A percentile compares a stretch with the other conserved stretches of the same genome.
Evolutionary conservation across 2,888 invertebrate species (phyloP).

Genomic region (Caenorhabditis afra): DNA sequence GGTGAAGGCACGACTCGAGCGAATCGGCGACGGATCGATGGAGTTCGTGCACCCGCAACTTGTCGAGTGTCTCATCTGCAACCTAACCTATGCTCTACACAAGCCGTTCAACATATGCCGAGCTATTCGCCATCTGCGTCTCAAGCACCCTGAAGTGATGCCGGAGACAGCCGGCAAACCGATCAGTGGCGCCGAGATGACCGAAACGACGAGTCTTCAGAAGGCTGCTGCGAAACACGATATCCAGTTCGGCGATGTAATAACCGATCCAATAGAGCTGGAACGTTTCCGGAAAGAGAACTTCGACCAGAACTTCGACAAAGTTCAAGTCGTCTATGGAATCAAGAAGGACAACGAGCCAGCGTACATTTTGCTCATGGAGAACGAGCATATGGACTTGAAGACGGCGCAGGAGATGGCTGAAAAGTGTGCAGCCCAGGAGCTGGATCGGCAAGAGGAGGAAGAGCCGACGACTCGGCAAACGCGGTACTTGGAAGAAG

Average conservation of each 20-base stretch:
- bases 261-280: constrained; percentile 65
- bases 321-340: constrained; percentile 64
- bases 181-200: constrained; percentile 37
- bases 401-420: constrained; percentile 51
- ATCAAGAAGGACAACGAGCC: constrained; percentile 75
- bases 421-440: constrained; percentile 35
- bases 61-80: constrained; percentile 79
- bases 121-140: constrained; percentile 79
- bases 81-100: constrained; percentile 77
- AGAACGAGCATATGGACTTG: constrained; percentile 63
- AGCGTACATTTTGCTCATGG: constrained; percentile 69
- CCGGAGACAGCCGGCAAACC: constrained; percentile 74
- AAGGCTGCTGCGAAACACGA: constrained; percentile 8
- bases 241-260: constrained; percentile 57
- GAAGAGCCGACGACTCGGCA: no score
- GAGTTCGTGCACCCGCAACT: constrained; percentile 76
- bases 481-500: no score
- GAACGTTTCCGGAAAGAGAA: constrained; percentile 64
- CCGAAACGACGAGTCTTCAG: constrained; percentile 29
- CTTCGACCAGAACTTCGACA: constrained; percentile 64
- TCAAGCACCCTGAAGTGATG: constrained; percentile 77
- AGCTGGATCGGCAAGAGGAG: not conserved
- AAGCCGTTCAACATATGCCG: constrained; percentile 79
- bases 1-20: constrained; percentile 75
- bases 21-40: constrained; percentile 80